Evolutionary conservation across 2,113 vertebrate genomes (phyloP).

Genomic region (Cyanoramphus novaezelandiae): DNA sequence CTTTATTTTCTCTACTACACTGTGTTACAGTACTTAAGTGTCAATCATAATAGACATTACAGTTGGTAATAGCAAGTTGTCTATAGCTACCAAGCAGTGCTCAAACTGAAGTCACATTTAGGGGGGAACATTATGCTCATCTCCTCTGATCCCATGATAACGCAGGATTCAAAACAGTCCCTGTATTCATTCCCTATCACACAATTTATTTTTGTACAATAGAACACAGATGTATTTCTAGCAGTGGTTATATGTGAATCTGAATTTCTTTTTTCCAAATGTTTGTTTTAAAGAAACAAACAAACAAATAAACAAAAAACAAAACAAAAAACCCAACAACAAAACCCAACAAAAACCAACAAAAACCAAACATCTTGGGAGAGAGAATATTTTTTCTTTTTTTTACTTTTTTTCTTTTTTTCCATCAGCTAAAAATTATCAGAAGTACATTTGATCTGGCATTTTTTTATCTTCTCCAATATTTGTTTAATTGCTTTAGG

Average conservation of each 20-base stretch:
- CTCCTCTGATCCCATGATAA: background rate
- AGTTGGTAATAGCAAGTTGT: background rate
- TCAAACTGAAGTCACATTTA: background rate
- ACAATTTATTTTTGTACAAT: background rate
- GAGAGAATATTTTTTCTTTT: too few species aligned
- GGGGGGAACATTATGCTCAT: background rate
- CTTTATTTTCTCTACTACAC: background rate
- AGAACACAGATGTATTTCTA: background rate
- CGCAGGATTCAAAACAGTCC: background rate
- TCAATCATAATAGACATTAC: background rate
- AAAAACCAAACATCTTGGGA: too few species aligned
- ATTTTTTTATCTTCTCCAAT: background rate
- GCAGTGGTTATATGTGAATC: fast-evolving
- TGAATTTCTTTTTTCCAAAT: background rate
- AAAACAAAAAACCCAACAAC: background rate
- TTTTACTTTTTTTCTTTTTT: background rate
- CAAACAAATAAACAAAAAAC: background rate
- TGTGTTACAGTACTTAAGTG: background rate
- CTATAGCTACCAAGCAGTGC: background rate
- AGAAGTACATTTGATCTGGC: background rate
- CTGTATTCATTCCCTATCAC: background rate
- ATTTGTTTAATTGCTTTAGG: background rate
- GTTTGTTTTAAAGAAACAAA: background rate
- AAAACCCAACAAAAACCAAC: too few species aligned
- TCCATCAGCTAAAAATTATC: background rate